Base-by-base conservation (phyloP, 2,888 invertebrate species). In the Sinelater perroti region DNA sequence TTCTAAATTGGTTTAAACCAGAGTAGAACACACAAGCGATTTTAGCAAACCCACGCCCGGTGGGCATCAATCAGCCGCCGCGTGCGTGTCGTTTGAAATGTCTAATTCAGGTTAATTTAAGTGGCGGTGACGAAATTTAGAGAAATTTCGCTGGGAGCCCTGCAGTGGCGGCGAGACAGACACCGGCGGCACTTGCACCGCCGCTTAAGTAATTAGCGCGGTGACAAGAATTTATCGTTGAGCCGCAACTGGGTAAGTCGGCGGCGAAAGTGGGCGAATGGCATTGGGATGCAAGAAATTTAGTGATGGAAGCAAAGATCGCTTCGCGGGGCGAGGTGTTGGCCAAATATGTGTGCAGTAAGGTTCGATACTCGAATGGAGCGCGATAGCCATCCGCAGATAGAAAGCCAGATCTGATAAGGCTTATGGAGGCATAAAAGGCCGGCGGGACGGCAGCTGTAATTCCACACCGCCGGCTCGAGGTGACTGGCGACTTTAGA, bases 131-230 rank as follows among this genome's bases (percentile, higher is more conserved):
- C 38, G 38, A 38, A 38, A 38, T 38, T 38, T 38, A 38, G 38
- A 38, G 38, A 38, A 38, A 38, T 38, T 38, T 38, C 18, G 38
- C 38, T 38, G 18, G 10, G 8, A 38, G 38, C 38, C 36, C 38
- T 38, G 14, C n/a, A 17, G 20, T 38, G 38, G n/a, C n/a, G n/a
- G n/a, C n/a, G 38, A 38, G n/a, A 38, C 38, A 38, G 21, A 38
- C 21, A 20, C 11, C 20, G 36, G 17, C 18, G 11, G 21, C 38
- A 38, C 20, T 38, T 38, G 38, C 21, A 20, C 13, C 11, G 11
- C n/a, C 6, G 10, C 7, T 38, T 11, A 10, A 35, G 13, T 38
- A 38, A 38, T 38, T 20, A 10, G 35, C 10, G 16, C 16, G 17
- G 35, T 35, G 35, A 35, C 35, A 35, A 14, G 33, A 35, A 35